These are phyloP conservation scores for Chrysolina haemoptera DNA, from an alignment of 2,888 invertebrate genomes.

Conservation along the genomic window DNA sequence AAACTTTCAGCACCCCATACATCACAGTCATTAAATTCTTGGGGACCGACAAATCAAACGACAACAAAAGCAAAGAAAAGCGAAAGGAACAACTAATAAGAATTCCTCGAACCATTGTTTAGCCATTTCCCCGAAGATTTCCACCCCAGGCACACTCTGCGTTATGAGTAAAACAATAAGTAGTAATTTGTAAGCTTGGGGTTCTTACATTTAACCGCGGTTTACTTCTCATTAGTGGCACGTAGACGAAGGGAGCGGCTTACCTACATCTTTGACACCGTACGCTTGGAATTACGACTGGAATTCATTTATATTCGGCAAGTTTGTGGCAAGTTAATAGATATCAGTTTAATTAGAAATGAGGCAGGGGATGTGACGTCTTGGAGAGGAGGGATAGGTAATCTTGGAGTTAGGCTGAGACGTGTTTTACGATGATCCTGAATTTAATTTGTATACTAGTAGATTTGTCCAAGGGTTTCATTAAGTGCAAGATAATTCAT, in stretches of 20 bases:
- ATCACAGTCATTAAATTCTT: slow-evolving; percentile 28
- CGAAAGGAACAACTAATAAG: slow-evolving; percentile 5
- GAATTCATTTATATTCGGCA: slow-evolving; percentile 58
- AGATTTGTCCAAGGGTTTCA: not conserved
- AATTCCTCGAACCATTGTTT: slow-evolving; percentile 16
- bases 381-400: slow-evolving; percentile 32
- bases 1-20: slow-evolving; percentile 1
- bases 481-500: too few relatives aligned
- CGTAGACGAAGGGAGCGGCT: slow-evolving; percentile 31
- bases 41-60: slow-evolving; percentile 3
- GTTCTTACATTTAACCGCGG: slow-evolving; percentile 43
- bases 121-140: slow-evolving; percentile 10
- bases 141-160: slow-evolving; percentile 20
- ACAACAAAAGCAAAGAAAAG: slow-evolving; percentile 8
- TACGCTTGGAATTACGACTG: slow-evolving; percentile 42
- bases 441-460: not conserved
- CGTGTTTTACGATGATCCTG: slow-evolving; percentile 13
- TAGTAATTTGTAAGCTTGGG: slow-evolving; percentile 48
- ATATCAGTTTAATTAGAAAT: slow-evolving; percentile 65
- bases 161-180: slow-evolving; percentile 43
- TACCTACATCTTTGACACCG: slow-evolving; percentile 51
- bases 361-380: slow-evolving; percentile 35
- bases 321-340: slow-evolving; percentile 62
- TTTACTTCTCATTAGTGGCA: slow-evolving; percentile 54
- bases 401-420: slow-evolving; percentile 27